These are phyloP conservation scores for Hofmannophila pseudospretella DNA, from an alignment of 2,888 invertebrate species.

Conservation along the genomic window DNA sequence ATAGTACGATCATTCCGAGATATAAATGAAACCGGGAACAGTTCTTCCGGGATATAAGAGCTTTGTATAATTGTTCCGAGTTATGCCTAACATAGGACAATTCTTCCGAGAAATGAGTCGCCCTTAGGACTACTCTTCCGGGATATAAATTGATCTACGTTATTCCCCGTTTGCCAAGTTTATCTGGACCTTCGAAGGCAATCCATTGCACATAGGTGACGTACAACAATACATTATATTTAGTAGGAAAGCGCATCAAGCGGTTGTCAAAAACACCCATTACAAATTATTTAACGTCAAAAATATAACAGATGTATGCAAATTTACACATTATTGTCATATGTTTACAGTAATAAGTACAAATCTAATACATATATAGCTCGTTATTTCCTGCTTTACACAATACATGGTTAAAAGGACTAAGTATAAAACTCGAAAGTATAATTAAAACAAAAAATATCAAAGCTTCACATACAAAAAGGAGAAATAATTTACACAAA, in stretches of 20 bases:
- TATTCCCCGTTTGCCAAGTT: too few species aligned
- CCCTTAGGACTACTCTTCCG: not conserved
- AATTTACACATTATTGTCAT: constrained; percentile 13
- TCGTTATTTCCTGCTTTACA: constrained; percentile 27
- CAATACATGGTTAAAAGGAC: constrained; percentile 26
- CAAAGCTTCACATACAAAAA: constrained; percentile 57
- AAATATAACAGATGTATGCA: constrained; percentile 21
- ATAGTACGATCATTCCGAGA: too few species aligned
- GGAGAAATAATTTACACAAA: constrained; percentile 53
- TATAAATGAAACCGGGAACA: too few species aligned
- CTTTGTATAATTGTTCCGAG: too few species aligned
- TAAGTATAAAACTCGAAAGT: constrained; percentile 40
- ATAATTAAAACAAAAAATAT: constrained; percentile 34
- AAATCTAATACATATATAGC: constrained; percentile 17
- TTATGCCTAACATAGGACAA: too few species aligned
- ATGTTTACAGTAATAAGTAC: constrained; percentile 7
- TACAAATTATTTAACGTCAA: constrained; percentile 44
- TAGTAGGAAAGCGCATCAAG: constrained; percentile 43
- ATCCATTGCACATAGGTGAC: not conserved
- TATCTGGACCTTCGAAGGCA: not conserved
- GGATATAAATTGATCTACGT: not conserved
- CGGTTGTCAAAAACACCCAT: constrained; percentile 41
- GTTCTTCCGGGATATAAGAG: too few species aligned
- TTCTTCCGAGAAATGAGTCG: too few species aligned
- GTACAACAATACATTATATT: constrained; percentile 11